Evolutionary conservation across 2,888 invertebrate genomes (phyloP), one percentile per base, ranked within the genome.

Genomic region (Seladonia tumulorum): DNA sequence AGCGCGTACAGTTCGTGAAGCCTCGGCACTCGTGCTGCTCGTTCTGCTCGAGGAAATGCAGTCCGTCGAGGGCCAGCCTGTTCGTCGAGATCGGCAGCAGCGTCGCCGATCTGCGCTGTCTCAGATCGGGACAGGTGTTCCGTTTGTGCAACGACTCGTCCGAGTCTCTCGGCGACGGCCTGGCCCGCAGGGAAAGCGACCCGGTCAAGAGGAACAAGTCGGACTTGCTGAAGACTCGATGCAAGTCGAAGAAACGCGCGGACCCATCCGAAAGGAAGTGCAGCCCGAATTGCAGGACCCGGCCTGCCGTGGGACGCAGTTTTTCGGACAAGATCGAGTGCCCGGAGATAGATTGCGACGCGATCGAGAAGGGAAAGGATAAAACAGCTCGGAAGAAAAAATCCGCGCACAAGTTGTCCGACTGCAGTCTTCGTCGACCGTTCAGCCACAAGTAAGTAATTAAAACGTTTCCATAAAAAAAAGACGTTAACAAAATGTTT

Each of bases 81-180:
- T 83, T 87, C 66, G 90, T 85, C 0, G 89, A 89, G n/a, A 74
- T 85, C 5, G 81, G 83, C 5, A 84, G 72, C 16, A 88, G 83
- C 47, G 57, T 80, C 0, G 79, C 42, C 12, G 80, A 86, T 47
- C 60, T 88, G 39, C 49, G 57, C 71, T 35, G 79, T 25, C 73
- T 82, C 29, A 35, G 63, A 2, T 68, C 39, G 12, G 74, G 45
- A 0, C 75, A 75, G 29, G 35, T 53, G 42, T 66, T 79, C 0
- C 78, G 18, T 22, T 45, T 74, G 5, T n/a, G n/a, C 68, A 16
- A 73, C 57, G 60, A 68, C 0, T 77, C 84, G 45, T 42, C 57
- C 16, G 81, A 79, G 8, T 81, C 76, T 45, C 35, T 74, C 18
- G 49, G 57, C 18, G 35, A 45, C 49, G 53, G 42, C 5, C 39